Conservation (phyloP, 1,140 invertebrate species). For the Drosophila kurseongensis region DNA sequence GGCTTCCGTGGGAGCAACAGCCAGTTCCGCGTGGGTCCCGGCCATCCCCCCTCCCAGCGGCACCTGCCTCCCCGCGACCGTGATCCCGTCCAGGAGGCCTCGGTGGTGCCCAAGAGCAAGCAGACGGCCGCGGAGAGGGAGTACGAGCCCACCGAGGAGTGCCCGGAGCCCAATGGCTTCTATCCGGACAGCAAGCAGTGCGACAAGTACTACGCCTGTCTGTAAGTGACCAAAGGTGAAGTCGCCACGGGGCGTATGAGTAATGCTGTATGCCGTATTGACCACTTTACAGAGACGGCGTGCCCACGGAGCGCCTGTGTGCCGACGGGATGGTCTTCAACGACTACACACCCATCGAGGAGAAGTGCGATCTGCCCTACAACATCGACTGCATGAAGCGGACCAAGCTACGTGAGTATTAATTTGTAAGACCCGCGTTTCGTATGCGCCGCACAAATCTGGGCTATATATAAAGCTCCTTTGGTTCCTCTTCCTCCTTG, state of each 20-base stretch:
- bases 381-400: conserved; percentile 93
- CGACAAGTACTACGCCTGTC: conserved; percentile 95
- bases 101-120: conserved; percentile 54
- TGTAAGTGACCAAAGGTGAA: conserved; percentile 79
- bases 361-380: conserved; percentile 95
- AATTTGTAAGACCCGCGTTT: conserved; percentile 44
- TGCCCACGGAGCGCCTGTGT: conserved; percentile 91
- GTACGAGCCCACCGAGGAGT: conserved; percentile 86
- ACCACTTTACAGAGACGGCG: conserved; percentile 86
- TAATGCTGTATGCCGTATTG: conserved; percentile 9
- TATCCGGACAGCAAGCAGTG: conserved; percentile 95
- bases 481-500: too few species aligned
- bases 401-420: conserved; percentile 91
- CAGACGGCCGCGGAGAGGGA: conserved; percentile 33
- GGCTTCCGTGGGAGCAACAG: conserved; percentile 32
- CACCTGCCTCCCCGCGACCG: conserved; percentile 66
- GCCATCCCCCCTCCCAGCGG: conserved; percentile 75
- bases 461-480: background rate
- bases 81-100: conserved; percentile 63
- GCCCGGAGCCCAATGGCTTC: conserved; percentile 93
- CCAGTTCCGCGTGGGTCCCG: conserved; percentile 67
- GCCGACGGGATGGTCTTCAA: conserved; percentile 97
- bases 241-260: conserved; percentile 39
- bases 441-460: conserved; percentile 45
- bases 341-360: conserved; percentile 91